These are phyloP conservation scores for Leptinotarsa haldemani DNA, from an alignment of 2,888 invertebrate species.

Conservation along the genomic window DNA sequence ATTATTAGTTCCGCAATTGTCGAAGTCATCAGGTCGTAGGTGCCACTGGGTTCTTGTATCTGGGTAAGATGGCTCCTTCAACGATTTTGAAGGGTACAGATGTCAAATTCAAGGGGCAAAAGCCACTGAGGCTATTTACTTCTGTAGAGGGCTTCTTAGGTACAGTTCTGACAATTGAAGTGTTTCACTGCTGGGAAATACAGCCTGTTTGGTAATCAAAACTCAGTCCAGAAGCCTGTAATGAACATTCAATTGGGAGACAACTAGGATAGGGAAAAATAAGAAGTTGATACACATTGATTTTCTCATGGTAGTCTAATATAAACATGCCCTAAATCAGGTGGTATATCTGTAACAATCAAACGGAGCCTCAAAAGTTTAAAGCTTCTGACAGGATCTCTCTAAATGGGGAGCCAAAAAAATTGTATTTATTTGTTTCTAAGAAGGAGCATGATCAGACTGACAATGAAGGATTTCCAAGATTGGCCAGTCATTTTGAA, in stretches of 20 bases:
- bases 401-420: background rate
- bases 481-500: background rate
- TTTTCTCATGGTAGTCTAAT: background rate
- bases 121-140: no score
- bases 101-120: no score
- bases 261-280: background rate
- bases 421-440: conserved; percentile 14
- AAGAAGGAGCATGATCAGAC: conserved; percentile 35
- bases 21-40: no score
- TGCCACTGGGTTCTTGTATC: rapidly evolving
- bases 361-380: background rate
- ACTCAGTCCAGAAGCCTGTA: background rate
- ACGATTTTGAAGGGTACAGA: no score
- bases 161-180: no score
- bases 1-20: no score
- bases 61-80: no score
- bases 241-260: background rate
- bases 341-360: background rate
- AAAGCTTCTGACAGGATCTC: background rate
- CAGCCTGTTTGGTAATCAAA: no score
- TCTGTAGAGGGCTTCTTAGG: no score
- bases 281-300: no score
- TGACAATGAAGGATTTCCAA: conserved; percentile 15
- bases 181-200: no score
- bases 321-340: background rate